Base-by-base conservation (phyloP, 2,888 invertebrate genomes). In the Acleris laterana region DNA sequence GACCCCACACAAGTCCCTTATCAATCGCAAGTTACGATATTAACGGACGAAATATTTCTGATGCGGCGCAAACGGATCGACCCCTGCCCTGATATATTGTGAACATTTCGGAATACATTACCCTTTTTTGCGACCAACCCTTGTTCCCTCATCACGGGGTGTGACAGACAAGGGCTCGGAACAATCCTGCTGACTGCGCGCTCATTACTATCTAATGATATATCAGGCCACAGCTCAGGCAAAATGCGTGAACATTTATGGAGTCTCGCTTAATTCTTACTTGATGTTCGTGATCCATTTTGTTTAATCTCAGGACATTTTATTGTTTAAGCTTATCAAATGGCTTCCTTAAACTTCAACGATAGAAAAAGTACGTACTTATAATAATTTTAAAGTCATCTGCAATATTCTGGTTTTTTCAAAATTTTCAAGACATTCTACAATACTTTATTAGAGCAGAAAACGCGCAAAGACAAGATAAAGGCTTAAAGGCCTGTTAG, bases 121-220 rank as follows among this genome's bases (percentile, higher is more conserved):
- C 83, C 85, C 83, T 85, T 87, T 83, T 86, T 86, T 82, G 81
- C 77, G 77, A 77, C 72, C 74, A 69, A 75, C 70, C 77, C 79
- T 78, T 73, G 78, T 77, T 80, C 84, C 85, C 84, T 82, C 83
- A 79, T 85, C 85, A 84, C 72, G 69, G 65, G 49, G 64, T 72
- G 79, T 81, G 85, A 84, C 85, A 83, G 81, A 73, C 74, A 77
- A 78, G 76, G 78, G 78, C 74, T 76, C 76, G 79, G 83, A 85
- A 85, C 84, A 84, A 84, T 83, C 78, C 79, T 73, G 71, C 72
- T 73, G 72, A 74, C 76, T 80, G 76, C 74, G 74, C 74, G 75
- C 77, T 79, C 81, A 81, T 84, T 84, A 82, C 79, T 77, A 79
- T 77, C 75, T 70, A 72, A 72, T 71, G 73, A 72, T 77, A 82